Base-by-base conservation (phyloP, 2,113 vertebrate species). In the Podarcis raffonei region DNA sequence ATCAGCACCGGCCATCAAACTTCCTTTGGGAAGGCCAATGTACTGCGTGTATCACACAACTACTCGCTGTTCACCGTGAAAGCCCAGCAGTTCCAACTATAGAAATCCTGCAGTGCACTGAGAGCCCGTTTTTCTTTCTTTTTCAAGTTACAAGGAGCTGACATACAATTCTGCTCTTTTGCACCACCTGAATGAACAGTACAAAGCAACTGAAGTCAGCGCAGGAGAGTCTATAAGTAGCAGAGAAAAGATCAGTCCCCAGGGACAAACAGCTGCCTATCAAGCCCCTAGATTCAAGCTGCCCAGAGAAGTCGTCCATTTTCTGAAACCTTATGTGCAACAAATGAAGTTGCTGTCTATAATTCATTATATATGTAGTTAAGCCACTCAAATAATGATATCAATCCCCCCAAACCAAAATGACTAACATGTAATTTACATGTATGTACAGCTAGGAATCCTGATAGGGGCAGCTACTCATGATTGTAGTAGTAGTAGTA, bases 51-150 rank as follows among this genome's bases (percentile, higher is more conserved):
- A 32, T 81, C 25, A 66, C 25, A 66, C 30, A 72, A 85, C 30
- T 72, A 59, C n/a, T 74, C 37, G 81, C 20, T 30, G 27, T 72
- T 80, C 75, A 89, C 37, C 35, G 80, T 82, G 62, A 30, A 90
- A 0, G 0, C 22, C 6, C 78, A 76, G 3, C 1, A 62, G 27
- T 65, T 53, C 83, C 53, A 18, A 6, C 23, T 65, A 65, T 69
- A 66, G 65, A 32, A 74, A 37, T 81, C 81, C 68, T 27, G 8
- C 30, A 2, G 83, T 66, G 65, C 37, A 79, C 53, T 30, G 8
- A 16, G 15, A 75, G 27, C 15, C n/a, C 71, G 35, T 35, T 0
- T 53, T 68, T 15, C 0, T 0, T 65, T 71, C 71, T 62, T 59
- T 25, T n/a, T 80, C 8, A 0, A 3, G 0, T 20, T 22, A 53